These are phyloP conservation scores for Pteronotus mesoamericanus DNA, from an alignment of 2,797 vertebrate genomes.

Conservation along the genomic window DNA sequence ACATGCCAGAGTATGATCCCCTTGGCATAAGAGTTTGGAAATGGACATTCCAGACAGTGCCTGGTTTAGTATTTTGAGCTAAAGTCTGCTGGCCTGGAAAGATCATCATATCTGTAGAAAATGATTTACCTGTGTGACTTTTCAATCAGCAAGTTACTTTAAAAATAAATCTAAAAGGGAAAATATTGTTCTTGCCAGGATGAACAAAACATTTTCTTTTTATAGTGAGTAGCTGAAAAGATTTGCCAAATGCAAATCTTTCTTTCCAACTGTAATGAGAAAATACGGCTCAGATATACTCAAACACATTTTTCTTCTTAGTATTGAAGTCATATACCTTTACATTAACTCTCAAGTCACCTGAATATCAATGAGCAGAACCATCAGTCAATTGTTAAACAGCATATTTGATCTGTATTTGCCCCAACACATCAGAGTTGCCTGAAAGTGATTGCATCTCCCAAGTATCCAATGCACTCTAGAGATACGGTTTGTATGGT, in stretches of 20 bases:
- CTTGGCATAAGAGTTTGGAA: conserved; percentile 39
- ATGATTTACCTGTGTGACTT: conserved; percentile 70
- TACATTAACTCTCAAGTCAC: neutral
- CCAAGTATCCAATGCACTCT: neutral
- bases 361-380: neutral
- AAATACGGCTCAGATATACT: neutral
- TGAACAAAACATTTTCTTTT: conserved; percentile 65
- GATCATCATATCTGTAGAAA: conserved; percentile 58
- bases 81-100: conserved; percentile 51
- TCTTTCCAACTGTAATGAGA: conserved; percentile 44
- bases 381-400: neutral
- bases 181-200: conserved; percentile 59
- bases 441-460: neutral
- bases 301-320: neutral
- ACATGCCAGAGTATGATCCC: conserved; percentile 1
- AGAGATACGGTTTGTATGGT: neutral
- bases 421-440: neutral
- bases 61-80: conserved; percentile 55
- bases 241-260: conserved; percentile 47
- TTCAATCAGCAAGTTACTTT: conserved; percentile 64
- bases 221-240: conserved; percentile 51
- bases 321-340: neutral
- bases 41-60: conserved; percentile 4
- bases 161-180: conserved; percentile 61
- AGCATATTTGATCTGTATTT: neutral